Base-by-base conservation (phyloP, 2,888 invertebrate species). In the Lasioglossum marginatum region DNA sequence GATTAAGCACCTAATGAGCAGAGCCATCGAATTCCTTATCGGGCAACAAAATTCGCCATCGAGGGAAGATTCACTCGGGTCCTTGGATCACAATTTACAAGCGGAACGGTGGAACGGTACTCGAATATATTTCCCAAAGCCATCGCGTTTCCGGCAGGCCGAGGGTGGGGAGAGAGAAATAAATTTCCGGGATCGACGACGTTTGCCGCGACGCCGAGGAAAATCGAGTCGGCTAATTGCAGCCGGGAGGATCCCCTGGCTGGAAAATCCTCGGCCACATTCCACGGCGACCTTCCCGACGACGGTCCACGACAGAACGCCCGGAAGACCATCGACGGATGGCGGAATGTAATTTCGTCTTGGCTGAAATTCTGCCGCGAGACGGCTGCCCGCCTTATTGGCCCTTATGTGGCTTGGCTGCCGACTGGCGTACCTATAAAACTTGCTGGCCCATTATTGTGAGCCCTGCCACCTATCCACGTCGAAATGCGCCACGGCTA, bases 261-360 rank as follows among this genome's bases (percentile, higher is more conserved):
- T 80, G 73, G 78, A 83, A 86, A 90, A 81, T 86, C 81, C 77
- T 85, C 82, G 82, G 60, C 68, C 84, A 84, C 91, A 92, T 91
- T 92, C 90, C 90, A 66, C 84, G 81, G 37, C 78, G 82, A 82
- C 63, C 78, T 75, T 60, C 73, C 27, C 27, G 4, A 45, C 14
- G 14, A 40, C 40, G 77, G 79, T 73, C 72, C 80, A 75, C 43
- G 23, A 16, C 79, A 78, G 77, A 77, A n/a, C 87, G 84, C 77
- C 81, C 83, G 45, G 80, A 83, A 78, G 83, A 74, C 66, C 83
- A 83, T 78, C 83, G 89, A 87, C 87, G 86, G 85, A 89, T 86
- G 89, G 91, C 89, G 94, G 95, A 95, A 95, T 95, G 94, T 94
- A 95, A 95, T 95, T 94, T 94, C 91, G 93, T 91, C 93, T 93